Base-by-base conservation (phyloP, 2,797 vertebrate genomes). In the Labroides dimidiatus region DNA sequence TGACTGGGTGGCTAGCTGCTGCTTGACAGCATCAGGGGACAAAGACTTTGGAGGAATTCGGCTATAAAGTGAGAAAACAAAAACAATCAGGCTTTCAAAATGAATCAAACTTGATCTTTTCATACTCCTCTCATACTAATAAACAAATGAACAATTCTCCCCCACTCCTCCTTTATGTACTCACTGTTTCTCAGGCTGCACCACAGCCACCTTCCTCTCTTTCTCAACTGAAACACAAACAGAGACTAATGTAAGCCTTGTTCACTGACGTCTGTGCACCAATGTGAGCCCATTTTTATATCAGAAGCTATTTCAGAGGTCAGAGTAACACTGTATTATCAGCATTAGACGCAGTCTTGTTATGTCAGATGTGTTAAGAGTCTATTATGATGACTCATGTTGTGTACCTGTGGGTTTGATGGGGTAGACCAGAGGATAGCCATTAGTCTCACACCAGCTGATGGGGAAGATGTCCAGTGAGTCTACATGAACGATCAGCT, bases 371-470 rank as follows among this genome's bases (percentile, higher is more conserved):
- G 12, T 30, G 27, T 42, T 7, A 50, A 33, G 49, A 20, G 54
- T 36, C 41, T 15, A 43, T 10, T 37, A 15, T 10, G 23, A 61
- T 55, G 75, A 48, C 23, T 72, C 37, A 30, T 47, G 69, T 3
- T 21, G 51, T 30, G 14, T 84, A 99, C 98, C 96, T 94, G 94
- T 91, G 82, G 95, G 94, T 91, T 96, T 97, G 78, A 94, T 93
- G 87, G 97, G 97, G 88, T 95, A 87, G 67, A 95, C 93, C 9
- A 99, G 96, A 14, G 96, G 95, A 82, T 97, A 97, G 57, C 98
- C 98, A 15, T 98, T 99, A 5, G 96, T 98, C 82, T 99, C 97
- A 93, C 97, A 99, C 98, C 98, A 99, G 84, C 97, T 97, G 89
- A 98, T 93, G 41, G 98, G 98, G 87, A 99, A 99, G 84, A 99